phyloP scores from a whole-genome alignment of 2,113 vertebrate genomes.

The Dromiciops gliroides region DNA sequence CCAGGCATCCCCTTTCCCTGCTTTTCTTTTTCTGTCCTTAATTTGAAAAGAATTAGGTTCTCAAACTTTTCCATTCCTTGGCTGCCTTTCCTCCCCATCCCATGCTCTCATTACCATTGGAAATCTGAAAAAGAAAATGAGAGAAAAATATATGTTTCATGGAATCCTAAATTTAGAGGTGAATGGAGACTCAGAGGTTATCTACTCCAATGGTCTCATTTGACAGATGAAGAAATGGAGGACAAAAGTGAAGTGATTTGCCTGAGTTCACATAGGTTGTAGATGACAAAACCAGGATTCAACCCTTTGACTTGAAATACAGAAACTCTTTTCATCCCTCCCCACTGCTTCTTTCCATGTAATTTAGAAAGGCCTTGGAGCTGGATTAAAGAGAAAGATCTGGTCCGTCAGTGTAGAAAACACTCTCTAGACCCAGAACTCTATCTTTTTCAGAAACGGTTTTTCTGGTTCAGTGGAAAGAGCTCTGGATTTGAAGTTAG shows the following conservation, averaged over 20 bases:
- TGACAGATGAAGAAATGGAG: background rate
- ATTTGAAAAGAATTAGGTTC: background rate
- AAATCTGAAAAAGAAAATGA: background rate
- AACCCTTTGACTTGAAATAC: background rate
- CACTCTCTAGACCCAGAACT: background rate
- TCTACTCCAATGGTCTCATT: background rate
- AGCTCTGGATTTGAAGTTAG: background rate
- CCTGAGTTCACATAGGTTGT: background rate
- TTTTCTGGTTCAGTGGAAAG: background rate
- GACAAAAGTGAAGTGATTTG: background rate
- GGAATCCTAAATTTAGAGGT: background rate
- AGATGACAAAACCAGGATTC: background rate
- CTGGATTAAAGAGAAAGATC: background rate
- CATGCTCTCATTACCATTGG: background rate
- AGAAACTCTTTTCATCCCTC: background rate
- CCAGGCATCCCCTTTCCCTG: background rate
- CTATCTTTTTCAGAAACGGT: background rate
- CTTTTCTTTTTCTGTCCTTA: slow-evolving; percentile 1
- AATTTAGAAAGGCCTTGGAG: background rate
- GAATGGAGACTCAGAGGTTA: background rate
- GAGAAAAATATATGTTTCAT: background rate
- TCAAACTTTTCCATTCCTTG: background rate
- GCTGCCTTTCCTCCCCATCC: background rate
- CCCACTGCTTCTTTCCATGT: background rate
- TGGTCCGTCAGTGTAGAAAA: background rate